Base-by-base conservation (phyloP, 2,797 vertebrate genomes). In the Cuniculus paca region DNA sequence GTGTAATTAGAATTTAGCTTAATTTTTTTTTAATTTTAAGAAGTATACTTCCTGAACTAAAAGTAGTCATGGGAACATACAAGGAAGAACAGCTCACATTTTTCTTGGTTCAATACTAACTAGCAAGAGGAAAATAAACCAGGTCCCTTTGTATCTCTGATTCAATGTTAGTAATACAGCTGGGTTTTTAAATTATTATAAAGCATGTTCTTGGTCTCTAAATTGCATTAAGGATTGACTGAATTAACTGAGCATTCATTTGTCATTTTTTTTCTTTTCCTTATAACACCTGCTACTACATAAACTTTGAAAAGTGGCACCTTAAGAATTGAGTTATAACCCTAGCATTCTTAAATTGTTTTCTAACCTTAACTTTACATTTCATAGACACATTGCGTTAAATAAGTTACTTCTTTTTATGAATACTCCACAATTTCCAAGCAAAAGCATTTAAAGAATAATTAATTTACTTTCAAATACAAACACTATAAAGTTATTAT, bases 291-390 rank as follows among this genome's bases (percentile, higher is more conserved):
- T 42, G 74, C 42, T 19, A 75, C 28, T 87, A 70, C 24, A 19
- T 22, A 89, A 83, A 16, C 60, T 50, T 88, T 83, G 17, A 82
- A 88, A 45, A 56, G 42, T 54, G n/a, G 22, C 61, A 68, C 20
- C 45, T 3, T 48, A 80, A 88, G 34, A 95, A 74, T 56, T 63
- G 39, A 82, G 26, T 82, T 88, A 82, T 36, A 78, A 85, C 26
- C 16, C 22, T 50, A 72, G 0, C 2, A 81, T 83, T 91, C 45
- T 75, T 50, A 58, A 72, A 63, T 31, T 74, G 6, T 60, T 89
- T 94, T 94, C 80, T 75, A 79, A 63, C 28, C 13, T 63, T 94
- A 88, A 82, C 77, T 87, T 91, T 91, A 5, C 7, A 60, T 86
- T 94, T 96, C 22, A 77, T 3, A 28, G 12, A 86, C 54, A 26